Percentiles rank a stretch among this genome's conserved stretches.
phyloP scores from a whole-genome alignment of 2,797 vertebrate genomes.

The Darevskia mixta region DNA sequence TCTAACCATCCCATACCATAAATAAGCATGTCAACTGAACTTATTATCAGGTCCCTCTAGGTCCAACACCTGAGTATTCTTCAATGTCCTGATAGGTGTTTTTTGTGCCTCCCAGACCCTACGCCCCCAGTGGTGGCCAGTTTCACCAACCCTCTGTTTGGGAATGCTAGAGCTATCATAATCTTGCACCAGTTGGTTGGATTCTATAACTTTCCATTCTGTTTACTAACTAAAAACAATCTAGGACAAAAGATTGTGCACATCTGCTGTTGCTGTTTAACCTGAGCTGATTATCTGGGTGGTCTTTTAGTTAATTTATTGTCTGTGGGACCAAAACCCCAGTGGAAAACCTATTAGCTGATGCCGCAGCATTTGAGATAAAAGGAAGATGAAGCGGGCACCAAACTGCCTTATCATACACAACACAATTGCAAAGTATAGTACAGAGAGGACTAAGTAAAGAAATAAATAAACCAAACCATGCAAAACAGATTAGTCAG shows the following conservation, averaged over 20 bases:
- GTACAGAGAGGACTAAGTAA: neutral
- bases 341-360: conserved; percentile 31
- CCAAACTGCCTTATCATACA: neutral
- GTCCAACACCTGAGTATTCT: no score
- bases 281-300: conserved; percentile 23
- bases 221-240: conserved; percentile 13
- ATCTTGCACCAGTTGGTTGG: no score
- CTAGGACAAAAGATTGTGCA: neutral
- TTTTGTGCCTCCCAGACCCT: no score
- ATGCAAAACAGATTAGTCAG: conserved; percentile 6
- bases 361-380: neutral
- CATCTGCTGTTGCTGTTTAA: conserved; percentile 1
- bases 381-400: neutral
- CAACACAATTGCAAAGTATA: neutral
- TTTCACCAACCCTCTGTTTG: no score
- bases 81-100: no score
- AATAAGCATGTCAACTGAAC: no score
- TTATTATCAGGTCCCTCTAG: no score
- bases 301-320: conserved; percentile 9
- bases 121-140: no score
- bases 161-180: no score
- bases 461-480: neutral
- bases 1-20: no score
- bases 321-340: neutral
- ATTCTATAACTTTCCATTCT: no score